Percentiles rank a stretch among this genome's conserved stretches.
Conservation (phyloP, 2,888 invertebrate genomes). For the Buathra laborator region DNA sequence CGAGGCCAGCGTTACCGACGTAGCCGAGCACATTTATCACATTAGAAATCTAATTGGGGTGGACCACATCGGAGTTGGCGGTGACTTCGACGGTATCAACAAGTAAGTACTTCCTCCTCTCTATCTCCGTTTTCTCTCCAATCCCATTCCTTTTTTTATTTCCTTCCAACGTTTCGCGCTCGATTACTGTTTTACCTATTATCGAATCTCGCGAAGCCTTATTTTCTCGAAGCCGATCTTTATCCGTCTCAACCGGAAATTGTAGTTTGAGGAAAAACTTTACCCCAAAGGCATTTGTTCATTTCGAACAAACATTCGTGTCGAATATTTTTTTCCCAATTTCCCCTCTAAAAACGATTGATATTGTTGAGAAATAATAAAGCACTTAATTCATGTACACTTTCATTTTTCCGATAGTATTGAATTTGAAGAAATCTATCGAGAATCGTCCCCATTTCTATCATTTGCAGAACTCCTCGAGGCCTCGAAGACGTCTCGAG, state of each 20-base stretch:
- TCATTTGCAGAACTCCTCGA: slow-evolving; percentile 89
- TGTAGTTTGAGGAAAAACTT: not conserved
- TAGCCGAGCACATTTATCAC: slow-evolving; percentile 89
- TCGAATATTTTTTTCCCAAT: not conserved
- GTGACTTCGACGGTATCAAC: slow-evolving; percentile 89
- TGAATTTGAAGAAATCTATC: slow-evolving; percentile 15
- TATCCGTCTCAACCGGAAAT: slow-evolving; percentile 11
- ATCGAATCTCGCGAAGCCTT: not conserved
- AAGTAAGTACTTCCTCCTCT: slow-evolving; percentile 84
- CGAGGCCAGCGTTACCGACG: slow-evolving; percentile 92
- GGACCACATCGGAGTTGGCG: slow-evolving; percentile 88
- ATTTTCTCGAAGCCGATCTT: not conserved
- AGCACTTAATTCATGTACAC: not conserved
- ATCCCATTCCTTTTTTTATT: not conserved
- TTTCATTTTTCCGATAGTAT: not conserved
- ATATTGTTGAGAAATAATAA: not conserved
- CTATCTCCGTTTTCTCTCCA: no score
- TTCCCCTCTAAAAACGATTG: not conserved
- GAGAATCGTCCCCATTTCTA: slow-evolving; percentile 39
- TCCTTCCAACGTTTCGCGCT: not conserved
- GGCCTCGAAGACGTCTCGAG: slow-evolving; percentile 91
- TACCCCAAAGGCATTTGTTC: not conserved
- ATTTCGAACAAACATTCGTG: not conserved
- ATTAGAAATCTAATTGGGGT: slow-evolving; percentile 88
- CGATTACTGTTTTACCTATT: slow-evolving; percentile 15